These are phyloP conservation scores for Aegotheles bennettii DNA, from an alignment of 2,113 vertebrate species.

Conservation along the genomic window DNA sequence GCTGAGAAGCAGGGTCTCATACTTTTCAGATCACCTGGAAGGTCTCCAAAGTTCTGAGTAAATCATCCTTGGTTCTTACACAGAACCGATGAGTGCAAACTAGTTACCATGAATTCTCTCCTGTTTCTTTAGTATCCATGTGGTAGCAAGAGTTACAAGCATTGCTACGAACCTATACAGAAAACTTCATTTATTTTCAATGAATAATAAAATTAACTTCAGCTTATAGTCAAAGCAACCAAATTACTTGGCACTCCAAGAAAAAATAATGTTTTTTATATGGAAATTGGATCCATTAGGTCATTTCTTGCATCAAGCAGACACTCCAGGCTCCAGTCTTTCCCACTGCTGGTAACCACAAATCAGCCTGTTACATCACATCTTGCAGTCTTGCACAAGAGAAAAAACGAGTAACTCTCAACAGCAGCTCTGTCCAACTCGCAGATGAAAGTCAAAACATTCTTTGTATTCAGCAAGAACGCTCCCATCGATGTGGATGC, in stretches of 20 bases:
- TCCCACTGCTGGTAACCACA: constrained; percentile 4
- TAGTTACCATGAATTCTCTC: background rate
- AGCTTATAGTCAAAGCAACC: background rate
- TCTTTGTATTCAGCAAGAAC: constrained; percentile 9
- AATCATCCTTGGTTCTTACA: background rate
- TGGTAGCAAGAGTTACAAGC: background rate
- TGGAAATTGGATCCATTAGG: background rate
- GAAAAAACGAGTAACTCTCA: background rate
- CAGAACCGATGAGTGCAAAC: accelerated
- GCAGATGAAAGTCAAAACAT: constrained; percentile 12
- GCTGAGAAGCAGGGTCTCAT: background rate
- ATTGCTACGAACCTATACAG: background rate
- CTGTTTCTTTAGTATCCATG: background rate
- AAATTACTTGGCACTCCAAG: background rate
- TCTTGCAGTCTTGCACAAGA: constrained; percentile 21
- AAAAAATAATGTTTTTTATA: background rate
- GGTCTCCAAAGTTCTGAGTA: background rate
- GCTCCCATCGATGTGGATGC: background rate
- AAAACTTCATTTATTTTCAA: background rate
- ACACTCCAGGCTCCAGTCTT: background rate
- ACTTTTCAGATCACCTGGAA: background rate
- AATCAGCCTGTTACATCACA: constrained; percentile 34
- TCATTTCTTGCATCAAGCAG: background rate
- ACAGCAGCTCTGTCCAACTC: constrained; percentile 8
- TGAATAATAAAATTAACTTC: background rate